Evolutionary conservation across 2,113 vertebrate species (phyloP).

Genomic region (Tinamus guttatus): DNA sequence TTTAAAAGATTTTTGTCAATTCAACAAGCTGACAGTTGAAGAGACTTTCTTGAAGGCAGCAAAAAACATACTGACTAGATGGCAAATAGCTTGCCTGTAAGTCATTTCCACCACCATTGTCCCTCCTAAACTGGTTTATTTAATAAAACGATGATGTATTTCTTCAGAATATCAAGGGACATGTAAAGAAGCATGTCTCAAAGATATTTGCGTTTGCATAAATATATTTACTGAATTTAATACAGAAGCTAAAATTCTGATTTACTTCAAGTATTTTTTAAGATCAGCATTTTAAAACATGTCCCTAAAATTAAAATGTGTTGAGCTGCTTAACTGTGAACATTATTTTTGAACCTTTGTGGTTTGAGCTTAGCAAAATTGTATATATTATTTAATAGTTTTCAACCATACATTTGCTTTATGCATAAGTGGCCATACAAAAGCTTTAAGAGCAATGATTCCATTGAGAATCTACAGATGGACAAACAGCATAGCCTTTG

Average conservation of each 20-base stretch:
- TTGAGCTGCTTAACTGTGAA: not conserved
- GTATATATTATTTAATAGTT: not conserved
- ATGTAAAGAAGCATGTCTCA: not conserved
- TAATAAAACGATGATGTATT: not conserved
- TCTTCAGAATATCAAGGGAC: not conserved
- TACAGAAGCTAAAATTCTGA: not conserved
- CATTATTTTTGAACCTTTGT: not conserved
- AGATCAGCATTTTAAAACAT: not conserved
- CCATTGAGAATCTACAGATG: not conserved
- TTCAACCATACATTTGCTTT: not conserved
- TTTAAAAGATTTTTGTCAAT: not conserved
- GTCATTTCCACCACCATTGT: not conserved
- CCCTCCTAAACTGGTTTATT: not conserved
- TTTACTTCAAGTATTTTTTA: not conserved
- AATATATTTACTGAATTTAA: not conserved
- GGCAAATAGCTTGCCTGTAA: not conserved
- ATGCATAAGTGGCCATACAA: not conserved
- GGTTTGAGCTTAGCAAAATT: not conserved
- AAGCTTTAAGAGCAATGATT: not conserved
- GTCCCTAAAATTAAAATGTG: not conserved
- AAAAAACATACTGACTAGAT: not conserved
- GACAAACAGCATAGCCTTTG: not conserved
- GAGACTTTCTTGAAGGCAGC: not conserved
- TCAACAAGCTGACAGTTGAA: not conserved
- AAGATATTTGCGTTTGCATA: not conserved